These are phyloP conservation scores for Pygoscelis antarcticus DNA, from an alignment of 2,113 vertebrate species.

Conservation along the genomic window DNA sequence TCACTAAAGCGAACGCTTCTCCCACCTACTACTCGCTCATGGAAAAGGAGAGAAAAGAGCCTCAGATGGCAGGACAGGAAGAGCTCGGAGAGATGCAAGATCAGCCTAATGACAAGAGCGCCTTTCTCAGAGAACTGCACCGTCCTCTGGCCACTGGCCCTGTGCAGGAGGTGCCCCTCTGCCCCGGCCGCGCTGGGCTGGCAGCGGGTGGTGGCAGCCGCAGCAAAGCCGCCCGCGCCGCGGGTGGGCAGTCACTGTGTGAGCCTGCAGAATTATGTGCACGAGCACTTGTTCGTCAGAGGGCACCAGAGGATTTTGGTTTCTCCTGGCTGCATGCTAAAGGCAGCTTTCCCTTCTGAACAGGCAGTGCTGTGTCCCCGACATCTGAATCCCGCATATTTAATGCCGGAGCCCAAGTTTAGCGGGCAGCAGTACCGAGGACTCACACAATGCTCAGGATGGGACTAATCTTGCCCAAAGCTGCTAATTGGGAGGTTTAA, in stretches of 20 bases:
- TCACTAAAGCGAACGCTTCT: background rate
- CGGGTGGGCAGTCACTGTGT: rapidly evolving
- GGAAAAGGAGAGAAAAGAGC: background rate
- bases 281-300: background rate
- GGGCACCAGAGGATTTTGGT: background rate
- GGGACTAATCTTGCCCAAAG: background rate
- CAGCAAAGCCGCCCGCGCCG: background rate
- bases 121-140: background rate
- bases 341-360: background rate
- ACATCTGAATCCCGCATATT: background rate
- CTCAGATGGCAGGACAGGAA: background rate
- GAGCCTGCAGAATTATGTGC: background rate
- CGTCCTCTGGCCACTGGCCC: background rate
- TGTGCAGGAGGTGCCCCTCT: rapidly evolving
- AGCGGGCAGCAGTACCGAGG: background rate
- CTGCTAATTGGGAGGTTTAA: background rate
- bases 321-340: background rate
- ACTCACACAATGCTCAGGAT: background rate
- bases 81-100: background rate
- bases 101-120: background rate
- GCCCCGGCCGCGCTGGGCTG: background rate
- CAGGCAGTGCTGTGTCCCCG: background rate
- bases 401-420: background rate
- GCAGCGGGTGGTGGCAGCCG: background rate
- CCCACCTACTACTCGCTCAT: background rate